phyloP scores from a whole-genome alignment of 2,888 invertebrate genomes.

The Hypselothyrea guttata region DNA sequence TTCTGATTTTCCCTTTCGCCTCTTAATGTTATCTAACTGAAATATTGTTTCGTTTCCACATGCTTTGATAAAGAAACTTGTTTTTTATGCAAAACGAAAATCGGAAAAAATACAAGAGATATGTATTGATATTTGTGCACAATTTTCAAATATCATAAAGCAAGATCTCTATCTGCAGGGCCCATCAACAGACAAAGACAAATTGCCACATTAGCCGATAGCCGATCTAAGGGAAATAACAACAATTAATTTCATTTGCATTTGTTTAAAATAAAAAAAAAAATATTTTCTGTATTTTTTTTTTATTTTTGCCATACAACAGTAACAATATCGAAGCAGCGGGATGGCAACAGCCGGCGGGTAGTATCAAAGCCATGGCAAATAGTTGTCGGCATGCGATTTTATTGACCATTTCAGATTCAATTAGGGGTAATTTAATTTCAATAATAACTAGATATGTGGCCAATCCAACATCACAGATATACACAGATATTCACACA shows the following conservation, averaged over 20 bases:
- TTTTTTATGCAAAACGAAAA: no score
- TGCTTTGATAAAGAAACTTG: no score
- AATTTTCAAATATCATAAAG: constrained; percentile 46
- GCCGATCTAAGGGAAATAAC: constrained; percentile 61
- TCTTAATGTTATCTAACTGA: not conserved
- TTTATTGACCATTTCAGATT: constrained; percentile 77
- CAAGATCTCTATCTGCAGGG: constrained; percentile 38
- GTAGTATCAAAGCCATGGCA: constrained; percentile 56
- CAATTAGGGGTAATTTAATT: constrained; percentile 77
- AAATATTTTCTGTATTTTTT: no score
- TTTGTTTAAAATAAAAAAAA: constrained; percentile 56
- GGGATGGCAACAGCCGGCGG: constrained; percentile 24
- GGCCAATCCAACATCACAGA: constrained; percentile 25
- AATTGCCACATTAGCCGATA: constrained; percentile 68
- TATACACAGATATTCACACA: constrained; percentile 6
- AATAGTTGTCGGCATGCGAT: constrained; percentile 75
- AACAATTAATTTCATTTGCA: constrained; percentile 70
- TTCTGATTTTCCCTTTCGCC: no score
- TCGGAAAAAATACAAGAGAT: not conserved
- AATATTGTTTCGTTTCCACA: constrained; percentile 7
- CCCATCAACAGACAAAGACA: constrained; percentile 60
- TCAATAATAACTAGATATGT: constrained; percentile 72
- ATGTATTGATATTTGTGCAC: not conserved
- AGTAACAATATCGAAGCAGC: constrained; percentile 13
- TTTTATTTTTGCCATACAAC: constrained; percentile 47